Evolutionary conservation across 2,888 invertebrate genomes (phyloP), one percentile per base, ranked within the genome.

Genomic region (Sesia apiformis): DNA sequence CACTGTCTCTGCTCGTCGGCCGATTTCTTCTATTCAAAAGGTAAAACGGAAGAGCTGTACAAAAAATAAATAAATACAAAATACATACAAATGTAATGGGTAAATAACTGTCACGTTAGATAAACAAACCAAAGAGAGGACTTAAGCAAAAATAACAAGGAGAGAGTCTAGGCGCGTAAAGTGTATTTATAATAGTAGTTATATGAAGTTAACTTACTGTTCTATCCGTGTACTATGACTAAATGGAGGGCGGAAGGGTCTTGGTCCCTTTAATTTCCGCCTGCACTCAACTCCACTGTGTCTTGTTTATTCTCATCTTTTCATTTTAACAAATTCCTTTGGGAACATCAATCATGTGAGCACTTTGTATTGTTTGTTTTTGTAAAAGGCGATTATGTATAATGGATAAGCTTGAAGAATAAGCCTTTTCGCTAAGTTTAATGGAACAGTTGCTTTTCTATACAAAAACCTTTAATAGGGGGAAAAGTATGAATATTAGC

Each of bases 261-360:
- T 67, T 67, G 64, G 75, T 72, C 74, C 74, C 74, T 78, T 81
- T 80, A 81, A 81, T 81, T 80, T 81, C 81, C 81, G 78, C 70
- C 66, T 70, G 70, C 69, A 74, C 72, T 76, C 71, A 69, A 62
- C 62, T 61, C 53, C 55, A 23, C n/a, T 55, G 57, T 72, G 71
- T 72, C 72, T 69, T 72, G 72, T 76, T 78, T 79, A 73, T 74
- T 74, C 67, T 64, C 62, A 68, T 74, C 68, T 73, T 72, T 61
- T 65, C 71, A 74, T 74, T 70, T 54, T 41, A 54, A 40, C 57
- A 54, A 56, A 53, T 54, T 56, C 58, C 55, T 40, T 49, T 52
- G 23, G 42, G 57, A 51, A 55, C 56, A 59, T 60, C 60, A 58
- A 60, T 60, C 60, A 60, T 56, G 50, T 50, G 46, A 46, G 46